A percentile compares a stretch with the other conserved stretches of the same genome.
Evolutionary conservation across 2,113 vertebrate species (phyloP).

Genomic region (Leptocoma aspasia): DNA sequence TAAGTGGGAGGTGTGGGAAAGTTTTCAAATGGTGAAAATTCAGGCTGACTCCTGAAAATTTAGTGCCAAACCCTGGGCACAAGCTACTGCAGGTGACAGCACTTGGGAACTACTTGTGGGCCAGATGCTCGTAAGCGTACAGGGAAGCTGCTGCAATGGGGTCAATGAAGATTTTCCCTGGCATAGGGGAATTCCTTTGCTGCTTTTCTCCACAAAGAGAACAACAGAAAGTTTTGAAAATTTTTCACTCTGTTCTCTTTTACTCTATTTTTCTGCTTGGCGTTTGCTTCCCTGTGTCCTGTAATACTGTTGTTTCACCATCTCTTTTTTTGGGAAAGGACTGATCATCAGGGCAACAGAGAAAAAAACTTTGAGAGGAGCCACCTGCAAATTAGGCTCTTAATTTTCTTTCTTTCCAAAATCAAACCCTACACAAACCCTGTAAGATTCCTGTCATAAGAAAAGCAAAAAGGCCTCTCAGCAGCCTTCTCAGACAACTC

Average conservation of each 20-base stretch:
- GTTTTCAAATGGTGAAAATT: background rate
- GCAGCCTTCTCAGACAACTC: background rate
- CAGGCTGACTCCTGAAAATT: background rate
- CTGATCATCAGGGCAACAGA: background rate
- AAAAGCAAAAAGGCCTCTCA: background rate
- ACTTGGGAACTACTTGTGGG: accelerated
- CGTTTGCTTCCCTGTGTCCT: background rate
- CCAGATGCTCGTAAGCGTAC: background rate
- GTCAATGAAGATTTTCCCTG: background rate
- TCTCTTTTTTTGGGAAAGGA: background rate
- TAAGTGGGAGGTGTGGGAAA: background rate
- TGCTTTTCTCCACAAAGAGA: background rate
- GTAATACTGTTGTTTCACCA: background rate
- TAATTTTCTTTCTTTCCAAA: background rate
- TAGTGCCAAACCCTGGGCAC: background rate
- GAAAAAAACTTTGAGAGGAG: background rate
- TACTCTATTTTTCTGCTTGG: background rate
- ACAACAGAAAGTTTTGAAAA: background rate
- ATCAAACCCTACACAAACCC: background rate
- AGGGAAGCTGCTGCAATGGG: background rate
- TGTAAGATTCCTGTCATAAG: background rate
- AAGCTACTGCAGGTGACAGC: background rate
- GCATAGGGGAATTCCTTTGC: background rate
- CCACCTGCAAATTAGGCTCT: background rate
- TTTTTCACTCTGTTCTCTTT: background rate